Evolutionary conservation across 1,140 invertebrate species (phyloP).

Genomic region (Zophobas morio): DNA sequence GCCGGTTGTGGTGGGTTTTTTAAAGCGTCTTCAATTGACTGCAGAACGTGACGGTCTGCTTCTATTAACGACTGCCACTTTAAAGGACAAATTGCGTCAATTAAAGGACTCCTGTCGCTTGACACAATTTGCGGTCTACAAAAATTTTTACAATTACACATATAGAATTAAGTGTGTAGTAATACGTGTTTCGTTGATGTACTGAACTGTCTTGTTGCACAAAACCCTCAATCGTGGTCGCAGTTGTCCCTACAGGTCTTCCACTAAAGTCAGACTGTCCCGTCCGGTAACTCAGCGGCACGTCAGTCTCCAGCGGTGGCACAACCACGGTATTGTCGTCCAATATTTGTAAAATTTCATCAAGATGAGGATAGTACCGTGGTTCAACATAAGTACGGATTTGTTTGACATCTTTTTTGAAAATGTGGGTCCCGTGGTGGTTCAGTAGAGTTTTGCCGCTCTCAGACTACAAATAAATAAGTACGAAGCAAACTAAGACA

Average conservation of each 20-base stretch:
- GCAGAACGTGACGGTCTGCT: constrained; percentile 63
- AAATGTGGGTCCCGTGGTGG: constrained; percentile 56
- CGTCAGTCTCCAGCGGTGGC: constrained; percentile 58
- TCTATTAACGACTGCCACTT: constrained; percentile 64
- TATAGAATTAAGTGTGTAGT: neutral
- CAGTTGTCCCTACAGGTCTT: constrained; percentile 54
- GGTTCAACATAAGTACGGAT: constrained; percentile 57
- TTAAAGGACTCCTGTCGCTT: neutral
- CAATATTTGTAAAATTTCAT: constrained; percentile 52
- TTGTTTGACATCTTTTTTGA: constrained; percentile 57
- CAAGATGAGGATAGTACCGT: constrained; percentile 50
- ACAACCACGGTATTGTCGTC: constrained; percentile 34
- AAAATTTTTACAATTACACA: neutral
- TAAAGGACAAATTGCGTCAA: constrained; percentile 43
- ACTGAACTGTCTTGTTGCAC: constrained; percentile 52
- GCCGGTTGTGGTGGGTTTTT: constrained; percentile 57
- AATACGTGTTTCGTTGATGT: constrained; percentile 50
- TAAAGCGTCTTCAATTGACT: constrained; percentile 64
- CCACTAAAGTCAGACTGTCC: constrained; percentile 4
- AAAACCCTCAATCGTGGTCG: constrained; percentile 61
- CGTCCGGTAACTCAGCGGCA: constrained; percentile 63
- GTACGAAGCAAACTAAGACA: constrained; percentile 20
- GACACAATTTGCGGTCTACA: neutral
- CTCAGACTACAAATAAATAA: constrained; percentile 56
- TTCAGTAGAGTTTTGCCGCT: constrained; percentile 57